Evolutionary conservation across 2,797 vertebrate species (phyloP), one percentile per base, ranked within the genome.

Genomic region (Heterohyrax brucei): DNA sequence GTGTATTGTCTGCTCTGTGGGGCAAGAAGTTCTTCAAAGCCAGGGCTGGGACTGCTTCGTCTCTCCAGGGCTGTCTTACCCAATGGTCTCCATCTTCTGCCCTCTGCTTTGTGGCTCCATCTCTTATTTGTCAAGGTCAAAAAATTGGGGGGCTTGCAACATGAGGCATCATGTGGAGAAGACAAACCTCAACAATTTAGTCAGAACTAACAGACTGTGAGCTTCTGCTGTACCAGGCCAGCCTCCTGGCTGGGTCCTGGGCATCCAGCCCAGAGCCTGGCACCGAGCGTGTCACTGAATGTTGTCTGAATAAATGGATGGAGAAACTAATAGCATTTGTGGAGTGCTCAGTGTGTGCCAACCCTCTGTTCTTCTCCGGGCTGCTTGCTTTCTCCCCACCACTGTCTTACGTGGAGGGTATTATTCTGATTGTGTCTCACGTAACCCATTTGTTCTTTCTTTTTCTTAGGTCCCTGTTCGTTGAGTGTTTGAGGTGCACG

Each of bases 391-490:
- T 70, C 68, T 46, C 59, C 59, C 30, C 77, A 77, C 53, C 33
- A 28, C 21, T 19, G 5, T 88, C 84, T 83, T 85, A 78, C 14
- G 77, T 50, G 88, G 33, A 73, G 26, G 82, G 33, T 70, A 33
- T 81, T 76, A 73, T 64, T 92, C 82, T 59, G 94, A 89, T 39
- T 39, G 39, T 39, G 62, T 92, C 73, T 68, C n/a, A 7, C 30
- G 33, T 68, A 81, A 87, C 48, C 90, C 66, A 87, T 84, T 72
- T 28, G 87, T 68, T 56, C 30, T 87, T 93, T 56, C 30, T 87
- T 93, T 90, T 82, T 89, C 53, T 95, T 87, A 72, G 83, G 87
- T 85, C 68, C 44, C 56, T 53, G 24, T 75, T 78, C 59, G 59
- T 2, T 53, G 14, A 56, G 46, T 10, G 62, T 61, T 46, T 93